Base-by-base conservation (phyloP, 2,888 invertebrate species). In the Sinohyriopsis cumingii region DNA sequence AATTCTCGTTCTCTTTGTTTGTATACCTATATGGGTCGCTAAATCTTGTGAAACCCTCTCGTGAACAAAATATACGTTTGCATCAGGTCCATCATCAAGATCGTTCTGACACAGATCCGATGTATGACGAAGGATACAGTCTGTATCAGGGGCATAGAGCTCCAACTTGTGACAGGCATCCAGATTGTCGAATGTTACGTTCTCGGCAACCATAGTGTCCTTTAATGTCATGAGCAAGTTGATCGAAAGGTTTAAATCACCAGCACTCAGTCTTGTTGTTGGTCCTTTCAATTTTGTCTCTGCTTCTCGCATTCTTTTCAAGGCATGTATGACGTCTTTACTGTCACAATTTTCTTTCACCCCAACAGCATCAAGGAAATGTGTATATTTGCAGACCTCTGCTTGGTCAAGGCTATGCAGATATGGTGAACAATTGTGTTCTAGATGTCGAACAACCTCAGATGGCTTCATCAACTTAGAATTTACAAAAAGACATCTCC, bases 21-120 rank as follows among this genome's bases (percentile, higher is more conserved):
- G 77, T 5, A 82, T 78, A 15, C 83, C 84, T 9, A 88, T 71
- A 63, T 70, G 77, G 68, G 79, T 78, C n/a, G 84, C 85, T 57
- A 82, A 72, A n/a, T 53, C n/a, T 15, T 62, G 67, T 33, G 85
- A 78, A n/a, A 87, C 79, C n/a, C 67, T 71, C 5, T 72, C 73
- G 66, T 84, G 78, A 15, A 79, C 69, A 57, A 77, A 78, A 33
- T 76, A 69, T 68, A 77, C 60, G 9, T 57, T 71, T 65, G 77
- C 67, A 65, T 73, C 77, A 22, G 80, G 79, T 45, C 72, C 70
- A 18, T 83, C 69, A 71, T 79, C 68, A 12, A 72, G 76, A 65
- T 83, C 84, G 60, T 86, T 82, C 59, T 82, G 77, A 69, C 83
- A 84, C 5, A 85, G 71, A 7, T 71, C 54, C 12, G 66, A 53